These are phyloP conservation scores for Electrophaes corylata DNA, from an alignment of 2,888 invertebrate genomes.

Conservation along the genomic window DNA sequence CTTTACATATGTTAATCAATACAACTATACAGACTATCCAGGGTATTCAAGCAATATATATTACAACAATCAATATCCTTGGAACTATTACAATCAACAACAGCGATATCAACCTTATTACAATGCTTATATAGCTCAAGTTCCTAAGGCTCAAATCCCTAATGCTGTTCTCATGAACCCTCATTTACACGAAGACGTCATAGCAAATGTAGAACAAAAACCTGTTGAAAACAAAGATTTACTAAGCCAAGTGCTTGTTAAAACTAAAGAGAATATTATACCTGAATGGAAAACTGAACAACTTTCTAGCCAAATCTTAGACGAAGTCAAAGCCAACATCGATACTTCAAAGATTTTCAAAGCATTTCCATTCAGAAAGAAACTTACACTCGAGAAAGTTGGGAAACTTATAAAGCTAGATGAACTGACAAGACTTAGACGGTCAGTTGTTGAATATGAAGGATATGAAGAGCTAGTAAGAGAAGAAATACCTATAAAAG, in stretches of 20 bases:
- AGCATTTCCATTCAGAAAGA: slow-evolving; percentile 60
- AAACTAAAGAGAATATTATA: slow-evolving; percentile 28
- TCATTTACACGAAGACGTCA: slow-evolving; percentile 34
- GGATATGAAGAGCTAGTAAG: background rate
- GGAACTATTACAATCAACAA: slow-evolving; percentile 43
- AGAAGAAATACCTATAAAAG: slow-evolving; percentile 34
- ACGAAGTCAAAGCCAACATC: slow-evolving; percentile 67
- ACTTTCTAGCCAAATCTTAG: slow-evolving; percentile 55
- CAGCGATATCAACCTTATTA: slow-evolving; percentile 42
- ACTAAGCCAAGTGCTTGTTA: slow-evolving; percentile 19
- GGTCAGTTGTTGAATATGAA: slow-evolving; percentile 37
- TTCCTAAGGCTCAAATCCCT: slow-evolving; percentile 30
- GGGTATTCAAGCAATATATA: slow-evolving; percentile 33
- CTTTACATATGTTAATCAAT: slow-evolving; percentile 55
- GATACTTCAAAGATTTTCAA: slow-evolving; percentile 55
- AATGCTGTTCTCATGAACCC: slow-evolving; percentile 41
- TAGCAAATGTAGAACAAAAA: slow-evolving; percentile 6
- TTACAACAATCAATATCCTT: slow-evolving; percentile 47
- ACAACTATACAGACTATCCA: slow-evolving; percentile 40
- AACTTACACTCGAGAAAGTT: slow-evolving; percentile 65
- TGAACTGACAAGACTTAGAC: slow-evolving; percentile 53
- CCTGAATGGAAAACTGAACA: slow-evolving; percentile 67
- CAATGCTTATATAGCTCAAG: slow-evolving; percentile 35
- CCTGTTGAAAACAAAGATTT: slow-evolving; percentile 25
- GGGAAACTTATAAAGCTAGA: slow-evolving; percentile 64